Evolutionary conservation across 2,797 vertebrate genomes (phyloP).

Genomic region (Phalanger gymnotis): DNA sequence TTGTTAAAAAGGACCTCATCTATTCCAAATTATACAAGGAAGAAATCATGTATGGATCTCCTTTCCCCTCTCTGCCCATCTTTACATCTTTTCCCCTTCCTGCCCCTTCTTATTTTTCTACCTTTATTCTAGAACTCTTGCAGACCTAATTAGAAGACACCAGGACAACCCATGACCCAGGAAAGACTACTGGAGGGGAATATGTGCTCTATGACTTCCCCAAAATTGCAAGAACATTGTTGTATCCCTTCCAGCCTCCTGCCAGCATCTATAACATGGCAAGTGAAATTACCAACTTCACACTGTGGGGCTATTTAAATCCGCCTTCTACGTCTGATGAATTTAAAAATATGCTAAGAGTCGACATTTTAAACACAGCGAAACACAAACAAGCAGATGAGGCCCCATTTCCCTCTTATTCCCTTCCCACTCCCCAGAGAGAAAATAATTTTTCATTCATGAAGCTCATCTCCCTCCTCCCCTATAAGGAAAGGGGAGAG

Average conservation of each 20-base stretch:
- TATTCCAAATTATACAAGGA: neutral
- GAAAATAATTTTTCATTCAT: slow-evolving; percentile 50
- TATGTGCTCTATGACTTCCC: neutral
- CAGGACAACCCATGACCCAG: neutral
- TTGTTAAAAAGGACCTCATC: neutral
- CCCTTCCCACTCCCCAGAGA: neutral
- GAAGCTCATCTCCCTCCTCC: neutral
- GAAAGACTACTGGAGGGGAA: neutral
- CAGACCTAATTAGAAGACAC: neutral
- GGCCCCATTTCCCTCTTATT: slow-evolving; percentile 4
- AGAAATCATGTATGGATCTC: neutral
- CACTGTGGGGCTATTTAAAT: slow-evolving; percentile 65
- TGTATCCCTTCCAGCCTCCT: slow-evolving; percentile 9
- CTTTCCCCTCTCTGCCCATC: neutral
- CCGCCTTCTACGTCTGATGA: slow-evolving; percentile 68
- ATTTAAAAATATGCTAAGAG: slow-evolving; percentile 74
- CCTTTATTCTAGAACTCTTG: neutral
- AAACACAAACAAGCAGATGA: slow-evolving; percentile 64
- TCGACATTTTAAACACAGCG: slow-evolving; percentile 55
- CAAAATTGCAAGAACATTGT: neutral
- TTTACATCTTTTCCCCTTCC: neutral
- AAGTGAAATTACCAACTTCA: slow-evolving; percentile 67
- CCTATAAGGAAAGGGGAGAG: neutral
- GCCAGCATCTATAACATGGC: slow-evolving; percentile 46
- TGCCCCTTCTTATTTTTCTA: neutral